phyloP scores from a whole-genome alignment of 2,797 vertebrate genomes.

The Perodicticus potto region DNA sequence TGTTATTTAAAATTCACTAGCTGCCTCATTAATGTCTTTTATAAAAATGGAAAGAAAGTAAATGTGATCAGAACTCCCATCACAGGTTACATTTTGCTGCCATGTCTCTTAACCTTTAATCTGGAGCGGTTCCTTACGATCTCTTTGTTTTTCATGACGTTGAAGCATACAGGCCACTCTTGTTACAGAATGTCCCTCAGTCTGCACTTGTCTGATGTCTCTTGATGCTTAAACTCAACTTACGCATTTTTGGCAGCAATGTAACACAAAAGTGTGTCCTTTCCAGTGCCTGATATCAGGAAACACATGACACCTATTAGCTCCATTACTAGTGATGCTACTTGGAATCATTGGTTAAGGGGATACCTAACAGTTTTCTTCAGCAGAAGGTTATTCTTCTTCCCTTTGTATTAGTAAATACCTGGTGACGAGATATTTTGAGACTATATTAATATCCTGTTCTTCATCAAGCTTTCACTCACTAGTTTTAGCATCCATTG shows the following conservation, averaged over 20 bases:
- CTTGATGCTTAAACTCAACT: neutral
- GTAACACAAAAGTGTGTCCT: neutral
- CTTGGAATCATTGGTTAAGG: neutral
- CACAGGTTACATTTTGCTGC: neutral
- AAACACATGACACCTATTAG: neutral
- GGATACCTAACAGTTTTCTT: neutral
- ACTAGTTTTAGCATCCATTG: neutral
- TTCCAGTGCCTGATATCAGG: accelerated
- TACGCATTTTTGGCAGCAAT: neutral
- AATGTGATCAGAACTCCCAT: too few species aligned
- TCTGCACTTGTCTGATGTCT: neutral
- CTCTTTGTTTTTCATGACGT: neutral
- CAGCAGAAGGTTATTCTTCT: neutral
- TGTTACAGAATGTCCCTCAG: neutral
- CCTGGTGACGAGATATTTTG: neutral
- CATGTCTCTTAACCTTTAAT: neutral
- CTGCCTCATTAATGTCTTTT: neutral
- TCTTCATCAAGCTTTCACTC: neutral
- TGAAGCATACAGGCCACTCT: neutral
- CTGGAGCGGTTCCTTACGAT: neutral
- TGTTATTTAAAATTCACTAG: neutral
- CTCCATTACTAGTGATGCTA: neutral
- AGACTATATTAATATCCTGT: neutral
- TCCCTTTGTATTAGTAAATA: neutral
- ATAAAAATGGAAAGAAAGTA: neutral